These are phyloP conservation scores for Chrysolina oricalcia DNA, from an alignment of 2,888 invertebrate genomes.

Conservation along the genomic window DNA sequence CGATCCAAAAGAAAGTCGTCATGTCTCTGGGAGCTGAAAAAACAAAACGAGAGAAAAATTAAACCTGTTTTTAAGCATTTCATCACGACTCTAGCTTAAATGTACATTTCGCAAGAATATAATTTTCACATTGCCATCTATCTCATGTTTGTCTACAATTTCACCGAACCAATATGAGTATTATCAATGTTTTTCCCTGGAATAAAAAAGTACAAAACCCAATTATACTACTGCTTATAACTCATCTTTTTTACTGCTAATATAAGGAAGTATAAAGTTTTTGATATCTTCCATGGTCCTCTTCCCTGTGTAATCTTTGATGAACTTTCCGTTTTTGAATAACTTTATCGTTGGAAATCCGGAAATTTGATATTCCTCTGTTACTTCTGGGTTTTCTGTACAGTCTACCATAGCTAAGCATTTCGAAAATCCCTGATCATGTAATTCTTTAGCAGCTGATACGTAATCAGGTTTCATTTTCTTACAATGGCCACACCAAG, in stretches of 20 bases:
- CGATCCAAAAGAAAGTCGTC: too few relatives aligned
- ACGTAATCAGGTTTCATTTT: slow-evolving; percentile 80
- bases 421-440: slow-evolving; percentile 67
- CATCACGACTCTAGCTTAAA: too few relatives aligned
- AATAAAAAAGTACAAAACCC: slow-evolving; percentile 40
- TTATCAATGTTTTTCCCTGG: slow-evolving; percentile 28
- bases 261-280: slow-evolving; percentile 44
- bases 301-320: slow-evolving; percentile 75
- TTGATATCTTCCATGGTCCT: slow-evolving; percentile 74
- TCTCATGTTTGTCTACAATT: not conserved
- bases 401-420: slow-evolving; percentile 79
- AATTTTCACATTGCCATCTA: too few relatives aligned
- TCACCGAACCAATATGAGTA: slow-evolving; percentile 40
- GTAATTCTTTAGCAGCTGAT: slow-evolving; percentile 73
- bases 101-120: too few relatives aligned
- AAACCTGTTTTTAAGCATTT: too few relatives aligned
- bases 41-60: too few relatives aligned
- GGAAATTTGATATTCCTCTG: slow-evolving; percentile 76
- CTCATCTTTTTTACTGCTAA: slow-evolving; percentile 46
- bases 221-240: slow-evolving; percentile 35
- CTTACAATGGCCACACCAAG: slow-evolving; percentile 85
- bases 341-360: slow-evolving; percentile 82
- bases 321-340: slow-evolving; percentile 74
- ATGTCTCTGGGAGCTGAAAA: too few relatives aligned
- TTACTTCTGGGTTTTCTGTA: slow-evolving; percentile 76